A percentile compares a stretch with the other conserved stretches of the same genome.
Evolutionary conservation across 2,113 vertebrate genomes (phyloP).

Genomic region (Prolemur simus): DNA sequence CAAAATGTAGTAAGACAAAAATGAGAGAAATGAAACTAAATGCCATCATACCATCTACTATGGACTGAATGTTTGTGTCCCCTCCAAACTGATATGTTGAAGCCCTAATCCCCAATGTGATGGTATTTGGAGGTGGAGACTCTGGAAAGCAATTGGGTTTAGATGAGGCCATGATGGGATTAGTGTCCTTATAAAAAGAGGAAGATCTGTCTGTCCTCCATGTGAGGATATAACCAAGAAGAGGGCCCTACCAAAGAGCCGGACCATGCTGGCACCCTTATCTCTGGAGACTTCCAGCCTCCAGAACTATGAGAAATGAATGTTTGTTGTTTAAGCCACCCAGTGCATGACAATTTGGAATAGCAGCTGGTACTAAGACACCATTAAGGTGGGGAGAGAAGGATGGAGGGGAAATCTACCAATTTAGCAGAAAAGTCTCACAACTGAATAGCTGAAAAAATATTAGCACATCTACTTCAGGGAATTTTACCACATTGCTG

Average conservation of each 20-base stretch:
- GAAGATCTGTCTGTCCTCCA: neutral
- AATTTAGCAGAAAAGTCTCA: neutral
- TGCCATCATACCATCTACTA: neutral
- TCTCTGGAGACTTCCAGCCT: too few relatives aligned
- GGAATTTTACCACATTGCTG: neutral
- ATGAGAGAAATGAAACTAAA: neutral
- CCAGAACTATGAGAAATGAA: neutral
- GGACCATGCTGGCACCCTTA: neutral
- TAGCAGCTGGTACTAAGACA: neutral
- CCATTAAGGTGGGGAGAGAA: too few relatives aligned
- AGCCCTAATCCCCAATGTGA: neutral
- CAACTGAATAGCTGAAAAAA: neutral
- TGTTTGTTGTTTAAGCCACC: neutral
- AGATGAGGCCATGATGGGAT: neutral
- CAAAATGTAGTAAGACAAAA: neutral
- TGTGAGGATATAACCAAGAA: neutral
- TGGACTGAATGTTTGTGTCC: neutral
- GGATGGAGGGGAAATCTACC: neutral
- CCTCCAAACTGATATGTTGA: neutral
- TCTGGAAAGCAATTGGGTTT: neutral
- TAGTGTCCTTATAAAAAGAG: neutral
- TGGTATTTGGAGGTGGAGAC: too few relatives aligned
- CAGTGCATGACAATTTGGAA: neutral
- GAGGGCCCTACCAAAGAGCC: neutral
- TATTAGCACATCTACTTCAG: neutral